Conservation (phyloP, 2,797 vertebrate species). For the Alauda arvensis region DNA sequence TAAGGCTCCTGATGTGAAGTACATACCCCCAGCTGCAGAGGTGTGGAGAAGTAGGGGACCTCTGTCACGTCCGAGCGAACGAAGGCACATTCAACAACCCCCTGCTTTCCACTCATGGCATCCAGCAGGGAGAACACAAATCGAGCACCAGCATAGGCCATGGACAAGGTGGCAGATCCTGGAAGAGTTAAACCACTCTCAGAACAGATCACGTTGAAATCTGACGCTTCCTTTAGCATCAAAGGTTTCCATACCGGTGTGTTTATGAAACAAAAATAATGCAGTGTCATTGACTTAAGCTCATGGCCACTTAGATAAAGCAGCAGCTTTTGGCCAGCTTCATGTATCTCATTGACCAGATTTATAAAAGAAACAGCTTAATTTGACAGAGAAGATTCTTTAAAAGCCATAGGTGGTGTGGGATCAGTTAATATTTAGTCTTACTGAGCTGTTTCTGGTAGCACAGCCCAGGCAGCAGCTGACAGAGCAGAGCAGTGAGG, state of each 20-base stretch:
- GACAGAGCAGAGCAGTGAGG: neutral
- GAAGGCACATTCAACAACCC: constrained; percentile 90
- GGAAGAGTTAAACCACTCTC: neutral
- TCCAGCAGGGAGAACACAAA: constrained; percentile 95
- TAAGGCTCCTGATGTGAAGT: neutral
- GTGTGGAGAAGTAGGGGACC: constrained; percentile 95
- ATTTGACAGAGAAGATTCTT: neutral
- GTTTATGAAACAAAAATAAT: neutral
- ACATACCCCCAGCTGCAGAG: constrained; percentile 88
- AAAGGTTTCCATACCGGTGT: neutral
- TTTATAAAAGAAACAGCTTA: neutral
- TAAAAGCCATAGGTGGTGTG: neutral
- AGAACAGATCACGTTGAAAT: neutral
- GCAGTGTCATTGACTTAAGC: neutral
- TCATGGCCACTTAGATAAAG: neutral
- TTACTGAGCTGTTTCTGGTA: neutral
- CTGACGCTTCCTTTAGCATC: neutral
- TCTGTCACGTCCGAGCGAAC: constrained; percentile 92
- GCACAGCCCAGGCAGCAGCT: neutral
- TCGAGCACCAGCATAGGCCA: constrained; percentile 94
- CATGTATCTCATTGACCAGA: neutral
- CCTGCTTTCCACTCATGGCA: constrained; percentile 94
- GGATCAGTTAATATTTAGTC: neutral
- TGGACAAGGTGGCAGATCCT: constrained; percentile 96
- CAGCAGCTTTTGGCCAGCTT: neutral